A percentile compares a stretch with the other conserved stretches of the same genome.
Evolutionary conservation across 2,113 vertebrate species (phyloP).

Genomic region (Heterotilapia buettikoferi): DNA sequence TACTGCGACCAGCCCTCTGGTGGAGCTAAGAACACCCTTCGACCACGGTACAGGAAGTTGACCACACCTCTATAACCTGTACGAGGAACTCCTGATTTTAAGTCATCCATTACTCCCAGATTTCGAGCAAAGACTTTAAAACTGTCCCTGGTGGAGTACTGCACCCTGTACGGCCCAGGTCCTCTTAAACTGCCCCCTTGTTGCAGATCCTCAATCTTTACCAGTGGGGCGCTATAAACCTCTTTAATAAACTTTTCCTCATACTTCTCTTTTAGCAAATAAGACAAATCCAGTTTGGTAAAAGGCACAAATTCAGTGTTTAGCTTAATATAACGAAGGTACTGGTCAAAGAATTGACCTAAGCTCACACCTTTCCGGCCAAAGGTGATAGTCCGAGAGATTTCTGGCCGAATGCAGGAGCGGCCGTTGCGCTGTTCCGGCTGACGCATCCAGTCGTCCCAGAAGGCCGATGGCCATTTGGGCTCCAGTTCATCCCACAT

Average conservation of each 20-base stretch:
- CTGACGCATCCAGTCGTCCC: constrained; percentile 95
- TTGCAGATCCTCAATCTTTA: constrained; percentile 80
- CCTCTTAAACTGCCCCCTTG: constrained; percentile 67
- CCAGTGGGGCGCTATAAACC: constrained; percentile 73
- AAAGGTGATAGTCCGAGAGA: constrained; percentile 90
- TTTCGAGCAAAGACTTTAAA: constrained; percentile 90
- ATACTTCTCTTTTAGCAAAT: constrained; percentile 78
- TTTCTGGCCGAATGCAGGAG: constrained; percentile 86
- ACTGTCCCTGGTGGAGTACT: constrained; percentile 82
- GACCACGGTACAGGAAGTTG: constrained; percentile 80
- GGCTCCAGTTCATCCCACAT: constrained; percentile 89
- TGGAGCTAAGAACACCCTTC: constrained; percentile 84
- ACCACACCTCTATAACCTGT: constrained; percentile 90
- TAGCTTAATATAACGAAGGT: constrained; percentile 90
- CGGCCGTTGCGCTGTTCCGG: constrained; percentile 83
- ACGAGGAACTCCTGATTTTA: constrained; percentile 92
- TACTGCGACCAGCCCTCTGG: constrained; percentile 85
- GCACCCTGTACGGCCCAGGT: constrained; percentile 77
- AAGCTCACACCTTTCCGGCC: constrained; percentile 92
- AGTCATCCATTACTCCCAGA: constrained; percentile 90
- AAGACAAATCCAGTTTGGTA: constrained; percentile 80
- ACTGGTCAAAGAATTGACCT: constrained; percentile 95
- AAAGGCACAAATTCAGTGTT: constrained; percentile 93
- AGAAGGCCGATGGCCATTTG: constrained; percentile 93
- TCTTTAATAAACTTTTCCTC: constrained; percentile 70